Evolutionary conservation across 2,113 vertebrate genomes (phyloP).

Genomic region (Nibea coibor): DNA sequence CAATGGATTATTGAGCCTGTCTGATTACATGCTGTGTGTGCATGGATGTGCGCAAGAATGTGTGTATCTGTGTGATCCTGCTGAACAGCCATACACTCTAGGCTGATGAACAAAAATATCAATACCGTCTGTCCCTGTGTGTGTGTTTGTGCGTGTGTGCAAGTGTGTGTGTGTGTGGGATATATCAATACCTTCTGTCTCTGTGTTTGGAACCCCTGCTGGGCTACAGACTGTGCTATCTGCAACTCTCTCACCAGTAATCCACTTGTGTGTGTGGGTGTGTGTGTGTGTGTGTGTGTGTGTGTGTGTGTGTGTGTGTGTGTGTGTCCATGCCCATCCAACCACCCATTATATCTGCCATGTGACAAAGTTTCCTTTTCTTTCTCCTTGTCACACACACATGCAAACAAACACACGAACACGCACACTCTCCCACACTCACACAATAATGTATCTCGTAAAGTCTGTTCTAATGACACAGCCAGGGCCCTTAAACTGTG

Average conservation of each 20-base stretch:
- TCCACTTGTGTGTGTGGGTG: conserved; percentile 43
- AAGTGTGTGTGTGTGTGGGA: conserved; percentile 45
- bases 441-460: conserved; percentile 59
- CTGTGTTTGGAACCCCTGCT: conserved; percentile 74
- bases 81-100: conserved; percentile 50
- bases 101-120: conserved; percentile 73
- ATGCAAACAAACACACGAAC: not conserved
- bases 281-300: conserved; percentile 39
- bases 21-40: conserved; percentile 64
- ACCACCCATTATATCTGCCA: conserved; percentile 45
- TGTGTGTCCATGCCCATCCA: conserved; percentile 35
- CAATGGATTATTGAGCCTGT: conserved; percentile 70
- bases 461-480: conserved; percentile 79
- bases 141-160: conserved; percentile 41
- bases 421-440: conserved; percentile 24
- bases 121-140: conserved; percentile 70
- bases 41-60: not conserved
- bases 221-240: conserved; percentile 75
- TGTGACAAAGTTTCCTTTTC: conserved; percentile 64
- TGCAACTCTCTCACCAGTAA: conserved; percentile 63
- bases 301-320: conserved; percentile 36
- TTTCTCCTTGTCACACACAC: conserved; percentile 29
- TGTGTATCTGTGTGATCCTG: conserved; percentile 30
- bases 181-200: conserved; percentile 79
- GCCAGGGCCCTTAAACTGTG: conserved; percentile 77